phyloP scores from a whole-genome alignment of 2,888 invertebrate species.

The Volucella zonaria region DNA sequence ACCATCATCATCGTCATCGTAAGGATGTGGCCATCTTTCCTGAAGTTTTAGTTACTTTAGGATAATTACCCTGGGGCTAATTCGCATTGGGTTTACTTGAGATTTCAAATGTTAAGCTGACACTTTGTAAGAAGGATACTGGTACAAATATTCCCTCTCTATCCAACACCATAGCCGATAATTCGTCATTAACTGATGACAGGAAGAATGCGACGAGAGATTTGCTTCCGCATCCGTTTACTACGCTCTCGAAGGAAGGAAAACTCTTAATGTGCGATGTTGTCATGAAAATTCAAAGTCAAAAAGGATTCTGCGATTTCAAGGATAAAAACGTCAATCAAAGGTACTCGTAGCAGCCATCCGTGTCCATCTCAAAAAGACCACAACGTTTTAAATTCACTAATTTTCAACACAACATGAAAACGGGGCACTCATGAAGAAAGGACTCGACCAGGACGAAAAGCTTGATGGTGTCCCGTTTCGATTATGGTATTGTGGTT shows the following conservation, averaged over 20 bases:
- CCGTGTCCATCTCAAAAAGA: neutral
- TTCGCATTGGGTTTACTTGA: slow-evolving; percentile 53
- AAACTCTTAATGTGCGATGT: slow-evolving; percentile 15
- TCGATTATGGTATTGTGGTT: slow-evolving; percentile 24
- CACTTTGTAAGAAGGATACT: slow-evolving; percentile 47
- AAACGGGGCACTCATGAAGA: neutral
- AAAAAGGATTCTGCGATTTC: slow-evolving; percentile 15
- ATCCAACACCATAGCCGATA: slow-evolving; percentile 12
- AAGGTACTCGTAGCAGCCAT: neutral
- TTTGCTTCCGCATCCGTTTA: slow-evolving; percentile 44
- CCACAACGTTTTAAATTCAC: slow-evolving; percentile 17
- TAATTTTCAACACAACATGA: slow-evolving; percentile 39
- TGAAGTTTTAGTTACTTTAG: slow-evolving; percentile 38
- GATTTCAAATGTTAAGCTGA: slow-evolving; percentile 61
- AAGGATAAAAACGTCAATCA: slow-evolving; percentile 39
- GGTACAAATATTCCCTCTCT: neutral
- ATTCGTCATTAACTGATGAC: slow-evolving; percentile 42
- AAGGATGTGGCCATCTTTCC: slow-evolving; percentile 22
- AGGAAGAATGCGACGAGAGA: slow-evolving; percentile 47
- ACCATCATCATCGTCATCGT: slow-evolving; percentile 15
- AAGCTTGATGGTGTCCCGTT: slow-evolving; percentile 44
- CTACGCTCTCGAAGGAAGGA: neutral
- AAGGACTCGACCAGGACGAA: slow-evolving; percentile 7
- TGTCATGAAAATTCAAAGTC: slow-evolving; percentile 13
- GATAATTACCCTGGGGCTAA: slow-evolving; percentile 43